Base-by-base conservation (phyloP, 2,888 invertebrate genomes). In the Heliconius sara region DNA sequence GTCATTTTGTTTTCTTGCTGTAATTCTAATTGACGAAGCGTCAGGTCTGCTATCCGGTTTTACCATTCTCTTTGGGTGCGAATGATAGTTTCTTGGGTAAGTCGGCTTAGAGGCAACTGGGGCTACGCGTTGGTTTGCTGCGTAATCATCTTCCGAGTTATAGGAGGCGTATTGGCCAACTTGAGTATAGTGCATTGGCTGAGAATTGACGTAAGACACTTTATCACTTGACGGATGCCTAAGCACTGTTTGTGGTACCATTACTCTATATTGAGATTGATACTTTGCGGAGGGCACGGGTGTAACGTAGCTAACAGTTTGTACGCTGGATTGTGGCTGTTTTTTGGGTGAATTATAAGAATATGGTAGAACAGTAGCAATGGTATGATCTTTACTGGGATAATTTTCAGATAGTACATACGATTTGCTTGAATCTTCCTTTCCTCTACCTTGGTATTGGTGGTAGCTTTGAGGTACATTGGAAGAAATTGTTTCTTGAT, bases 381-480 rank as follows among this genome's bases (percentile, higher is more conserved):
- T 92, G 0, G 96, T 96, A 81, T 96, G 96, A 72, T 95, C 94
- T 81, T 95, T 93, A 83, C 94, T 95, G 0, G 96, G 96, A 85
- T 96, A 96, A 84, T 96, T 96, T 87, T 96, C 96, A 30, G 95
- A 91, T 3, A 96, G 92, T 2, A 93, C 86, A 39, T 95, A 85
- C 22, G 89, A 88, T 66, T 91, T 87, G 43, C 88, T 86, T 3
- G 91, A 85, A 87, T 76, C 86, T 52, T 83, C 89, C n/a, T 85
- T 84, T 52, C 83, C 85, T 84, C 90, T 89, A 67, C 89, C 89
- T 79, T 91, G 89, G 79, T 93, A 93, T 5, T n/a, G n/a, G n/a
- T n/a, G n/a, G n/a, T 94, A 92, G 43, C 85, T 88, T 82, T 92
- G 91, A 52, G 86, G 84, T 47, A 86, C 87, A 19, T 85, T 87